Conservation (phyloP, 2,113 vertebrate genomes). For the Macquaria ambigua region DNA sequence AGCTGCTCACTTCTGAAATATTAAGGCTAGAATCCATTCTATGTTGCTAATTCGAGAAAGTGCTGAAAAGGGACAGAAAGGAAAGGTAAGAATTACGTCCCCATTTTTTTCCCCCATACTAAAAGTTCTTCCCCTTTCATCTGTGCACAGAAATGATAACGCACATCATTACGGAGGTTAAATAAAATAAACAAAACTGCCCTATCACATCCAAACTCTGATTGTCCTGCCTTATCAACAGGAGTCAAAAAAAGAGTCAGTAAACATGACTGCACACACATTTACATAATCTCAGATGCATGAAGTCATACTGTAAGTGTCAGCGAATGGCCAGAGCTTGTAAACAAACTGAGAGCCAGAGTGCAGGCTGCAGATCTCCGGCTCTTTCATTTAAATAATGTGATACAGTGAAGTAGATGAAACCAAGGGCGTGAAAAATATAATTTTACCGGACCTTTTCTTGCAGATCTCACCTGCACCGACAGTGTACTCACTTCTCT, state of each 20-base stretch:
- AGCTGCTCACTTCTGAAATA: slow-evolving; percentile 69
- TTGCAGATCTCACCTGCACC: slow-evolving; percentile 41
- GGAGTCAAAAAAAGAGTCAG: not conserved
- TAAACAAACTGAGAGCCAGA: slow-evolving; percentile 38
- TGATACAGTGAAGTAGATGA: slow-evolving; percentile 8
- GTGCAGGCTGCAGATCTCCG: slow-evolving; percentile 20
- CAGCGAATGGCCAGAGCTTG: slow-evolving; percentile 12
- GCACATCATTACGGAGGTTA: not conserved
- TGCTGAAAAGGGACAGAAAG: slow-evolving; percentile 26
- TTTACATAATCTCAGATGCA: slow-evolving; percentile 43
- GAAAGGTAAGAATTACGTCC: slow-evolving; percentile 1
- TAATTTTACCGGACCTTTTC: slow-evolving; percentile 17
- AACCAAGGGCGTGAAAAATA: slow-evolving; percentile 8
- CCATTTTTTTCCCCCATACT: not conserved
- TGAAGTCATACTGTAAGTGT: slow-evolving; percentile 31
- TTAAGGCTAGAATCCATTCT: slow-evolving; percentile 56
- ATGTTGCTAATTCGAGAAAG: slow-evolving; percentile 59
- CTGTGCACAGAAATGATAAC: not conserved
- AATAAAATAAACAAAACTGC: slow-evolving; percentile 10
- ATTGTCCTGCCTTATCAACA: not conserved
- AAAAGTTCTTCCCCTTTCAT: slow-evolving; percentile 20
- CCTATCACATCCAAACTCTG: not conserved
- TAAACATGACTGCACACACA: slow-evolving; percentile 41
- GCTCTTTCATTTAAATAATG: slow-evolving; percentile 41
- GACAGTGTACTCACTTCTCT: slow-evolving; percentile 11